Conservation (phyloP, 2,113 vertebrate species). For the Malaclemys terrapin region DNA sequence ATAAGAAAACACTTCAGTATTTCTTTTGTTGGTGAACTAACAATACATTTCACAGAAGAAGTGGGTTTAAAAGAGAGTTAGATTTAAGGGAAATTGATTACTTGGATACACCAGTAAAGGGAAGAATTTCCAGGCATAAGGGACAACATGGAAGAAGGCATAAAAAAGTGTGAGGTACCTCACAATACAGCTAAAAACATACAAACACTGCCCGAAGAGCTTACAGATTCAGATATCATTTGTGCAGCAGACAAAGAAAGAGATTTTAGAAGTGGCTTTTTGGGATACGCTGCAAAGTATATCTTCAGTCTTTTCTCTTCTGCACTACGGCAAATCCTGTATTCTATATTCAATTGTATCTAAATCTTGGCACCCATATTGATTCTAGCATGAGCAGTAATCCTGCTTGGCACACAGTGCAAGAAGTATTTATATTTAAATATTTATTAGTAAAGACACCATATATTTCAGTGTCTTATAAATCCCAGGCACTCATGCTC, state of each 20-base stretch:
- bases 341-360: background rate
- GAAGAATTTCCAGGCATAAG: background rate
- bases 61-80: background rate
- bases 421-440: background rate
- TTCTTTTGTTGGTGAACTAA: background rate
- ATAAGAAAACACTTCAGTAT: background rate
- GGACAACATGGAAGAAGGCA: background rate
- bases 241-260: background rate
- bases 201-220: slow-evolving; percentile 43
- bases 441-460: slow-evolving; percentile 11
- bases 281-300: background rate
- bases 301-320: background rate
- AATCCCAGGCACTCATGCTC: background rate
- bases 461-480: background rate
- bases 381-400: background rate
- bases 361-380: background rate
- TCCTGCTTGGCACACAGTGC: background rate
- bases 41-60: slow-evolving; percentile 12
- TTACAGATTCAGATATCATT: background rate
- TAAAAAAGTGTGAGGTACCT: slow-evolving; percentile 15
- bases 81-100: slow-evolving; percentile 47
- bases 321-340: background rate
- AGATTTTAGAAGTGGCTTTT: background rate
- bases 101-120: slow-evolving; percentile 20
- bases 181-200: slow-evolving; percentile 11